Evolutionary conservation across 2,888 invertebrate species (phyloP).

Genomic region (Panzeria rudis): DNA sequence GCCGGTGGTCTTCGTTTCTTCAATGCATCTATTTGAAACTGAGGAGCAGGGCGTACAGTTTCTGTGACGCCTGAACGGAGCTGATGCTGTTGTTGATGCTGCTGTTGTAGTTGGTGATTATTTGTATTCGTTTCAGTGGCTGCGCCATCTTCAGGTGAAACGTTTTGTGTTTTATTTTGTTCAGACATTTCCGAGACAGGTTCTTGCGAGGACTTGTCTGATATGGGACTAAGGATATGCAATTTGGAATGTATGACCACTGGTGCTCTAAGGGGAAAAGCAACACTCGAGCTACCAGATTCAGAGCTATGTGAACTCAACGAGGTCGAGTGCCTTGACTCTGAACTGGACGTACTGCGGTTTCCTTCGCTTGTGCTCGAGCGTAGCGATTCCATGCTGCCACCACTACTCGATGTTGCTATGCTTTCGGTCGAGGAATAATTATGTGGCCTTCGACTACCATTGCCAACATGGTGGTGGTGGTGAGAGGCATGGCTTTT

Average conservation of each 20-base stretch:
- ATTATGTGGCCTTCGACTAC: conserved; percentile 78
- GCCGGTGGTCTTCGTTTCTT: conserved; percentile 86
- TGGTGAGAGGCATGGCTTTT: conserved; percentile 84
- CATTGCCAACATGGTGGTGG: conserved; percentile 84
- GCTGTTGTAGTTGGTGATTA: conserved; percentile 69
- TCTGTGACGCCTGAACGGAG: conserved; percentile 68
- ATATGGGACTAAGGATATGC: conserved; percentile 94
- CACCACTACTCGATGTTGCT: conserved; percentile 93
- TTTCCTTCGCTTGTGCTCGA: conserved; percentile 95
- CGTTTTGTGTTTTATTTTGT: conserved; percentile 88
- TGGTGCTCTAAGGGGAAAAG: conserved; percentile 88
- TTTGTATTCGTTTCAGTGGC: conserved; percentile 49
- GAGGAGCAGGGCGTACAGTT: conserved; percentile 63
- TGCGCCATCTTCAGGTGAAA: conserved; percentile 86
- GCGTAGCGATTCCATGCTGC: conserved; percentile 93
- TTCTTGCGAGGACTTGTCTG: conserved; percentile 95
- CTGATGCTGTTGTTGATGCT: conserved; percentile 81
- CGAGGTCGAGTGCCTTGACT: conserved; percentile 92
- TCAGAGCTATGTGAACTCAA: conserved; percentile 94
- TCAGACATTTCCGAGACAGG: conserved; percentile 93
- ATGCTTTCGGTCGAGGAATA: conserved; percentile 91
- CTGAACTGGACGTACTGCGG: conserved; percentile 92
- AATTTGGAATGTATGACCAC: conserved; percentile 90
- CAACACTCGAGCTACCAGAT: conserved; percentile 86
- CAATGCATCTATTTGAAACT: conserved; percentile 74